Base-by-base conservation (phyloP, 2,888 invertebrate genomes). In the Sympetrum striolatum region DNA sequence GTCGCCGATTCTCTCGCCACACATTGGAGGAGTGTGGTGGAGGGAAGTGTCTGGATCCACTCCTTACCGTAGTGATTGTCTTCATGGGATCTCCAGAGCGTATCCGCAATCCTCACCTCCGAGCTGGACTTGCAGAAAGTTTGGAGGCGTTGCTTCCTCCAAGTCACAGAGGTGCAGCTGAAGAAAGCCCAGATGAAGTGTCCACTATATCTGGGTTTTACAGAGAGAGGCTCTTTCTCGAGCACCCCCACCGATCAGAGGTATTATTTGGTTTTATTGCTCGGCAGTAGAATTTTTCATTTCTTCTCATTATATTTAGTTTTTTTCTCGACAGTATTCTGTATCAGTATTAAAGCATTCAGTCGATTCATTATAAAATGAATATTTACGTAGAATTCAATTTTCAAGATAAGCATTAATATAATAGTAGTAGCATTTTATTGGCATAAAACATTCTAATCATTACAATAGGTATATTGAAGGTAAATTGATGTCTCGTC, bases 51-150 rank as follows among this genome's bases (percentile, higher is more conserved):
- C 93, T 97, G 92, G 95, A 95, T 91, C 96, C 97, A 0, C 95
- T 97, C 37, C 95, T 98, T 80, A 96, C 97, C 0, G 96, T 98
- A 93, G 96, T 98, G 35, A 94, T 99, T 44, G 95, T 97, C 1
- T 97, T 97, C 92, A 99, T 99, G 98, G 98, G 98, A 0, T 97
- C 97, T 90, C 95, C 97, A 0, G 94, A 95, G 4, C 94, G 97
- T 91, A 96, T 98, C 91, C 96, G 97, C 92, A 99, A 99, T 94
- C 99, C 99, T 0, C 99, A 99, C 94, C 94, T 98, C 91, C 96
- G 99, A 91, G 99, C 99, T 0, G 96, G 97, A 90, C 94, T 99
- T 91, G 98, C 99, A 0, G 98, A 98, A 93, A 97, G 97, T 90
- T 94, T 99, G 18, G 98, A 98, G 93, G 96, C 97, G 12, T 95